Conservation (phyloP, 2,888 invertebrate genomes). For the Brachyptera putata region DNA sequence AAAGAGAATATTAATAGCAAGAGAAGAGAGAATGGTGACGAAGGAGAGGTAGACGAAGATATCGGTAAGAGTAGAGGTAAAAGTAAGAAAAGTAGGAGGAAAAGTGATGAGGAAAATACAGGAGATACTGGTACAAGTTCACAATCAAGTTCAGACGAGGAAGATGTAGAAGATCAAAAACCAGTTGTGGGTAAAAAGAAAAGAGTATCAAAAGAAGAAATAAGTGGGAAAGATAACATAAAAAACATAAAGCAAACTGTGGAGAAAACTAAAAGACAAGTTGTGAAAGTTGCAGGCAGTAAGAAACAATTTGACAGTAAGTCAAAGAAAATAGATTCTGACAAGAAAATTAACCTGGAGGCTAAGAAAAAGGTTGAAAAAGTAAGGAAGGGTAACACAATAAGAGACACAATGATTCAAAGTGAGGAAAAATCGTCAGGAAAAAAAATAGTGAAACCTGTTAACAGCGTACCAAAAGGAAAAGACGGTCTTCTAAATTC, state of each 20-base stretch:
- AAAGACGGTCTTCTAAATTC: background rate
- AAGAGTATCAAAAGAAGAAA: background rate
- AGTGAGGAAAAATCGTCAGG: background rate
- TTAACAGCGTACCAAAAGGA: background rate
- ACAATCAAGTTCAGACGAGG: constrained; percentile 17
- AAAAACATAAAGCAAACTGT: too few species aligned
- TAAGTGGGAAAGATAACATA: background rate
- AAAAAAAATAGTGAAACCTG: background rate
- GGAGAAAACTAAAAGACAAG: too few species aligned
- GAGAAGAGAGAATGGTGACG: too few species aligned
- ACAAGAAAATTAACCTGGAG: background rate
- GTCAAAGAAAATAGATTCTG: background rate
- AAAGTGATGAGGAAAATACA: constrained; percentile 17
- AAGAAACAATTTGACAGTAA: too few species aligned
- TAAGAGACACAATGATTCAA: too few species aligned
- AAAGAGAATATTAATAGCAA: too few species aligned
- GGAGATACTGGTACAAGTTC: background rate
- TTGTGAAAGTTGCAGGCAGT: too few species aligned
- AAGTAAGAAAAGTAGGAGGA: constrained; percentile 19
- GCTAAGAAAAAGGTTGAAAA: background rate
- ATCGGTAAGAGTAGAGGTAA: constrained; percentile 2
- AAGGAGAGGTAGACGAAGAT: constrained; percentile 22
- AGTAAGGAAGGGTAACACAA: background rate
- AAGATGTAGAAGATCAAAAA: background rate
- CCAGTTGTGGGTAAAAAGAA: background rate